Evolutionary conservation across 2,888 invertebrate species (phyloP).

Genomic region (Tetranychus piercei): DNA sequence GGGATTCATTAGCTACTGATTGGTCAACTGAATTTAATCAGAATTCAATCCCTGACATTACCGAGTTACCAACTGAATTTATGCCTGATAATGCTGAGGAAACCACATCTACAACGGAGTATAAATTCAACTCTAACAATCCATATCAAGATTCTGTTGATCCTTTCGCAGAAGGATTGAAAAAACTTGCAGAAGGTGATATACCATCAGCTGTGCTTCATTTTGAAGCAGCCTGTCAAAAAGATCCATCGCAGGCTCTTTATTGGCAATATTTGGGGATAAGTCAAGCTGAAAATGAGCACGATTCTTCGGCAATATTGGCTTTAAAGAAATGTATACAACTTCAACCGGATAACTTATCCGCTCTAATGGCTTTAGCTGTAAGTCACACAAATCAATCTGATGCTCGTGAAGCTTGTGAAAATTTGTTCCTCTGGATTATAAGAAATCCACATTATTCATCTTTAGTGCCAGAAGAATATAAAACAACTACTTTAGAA

Average conservation of each 20-base stretch:
- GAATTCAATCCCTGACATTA: background rate
- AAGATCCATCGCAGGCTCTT: slow-evolving; percentile 54
- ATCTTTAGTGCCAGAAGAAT: slow-evolving; percentile 41
- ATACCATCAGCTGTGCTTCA: slow-evolving; percentile 84
- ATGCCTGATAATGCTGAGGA: background rate
- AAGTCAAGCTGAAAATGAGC: slow-evolving; percentile 94
- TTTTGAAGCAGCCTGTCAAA: slow-evolving; percentile 83
- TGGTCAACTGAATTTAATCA: slow-evolving; percentile 31
- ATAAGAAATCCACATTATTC: slow-evolving; percentile 59
- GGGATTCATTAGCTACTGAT: slow-evolving; percentile 34
- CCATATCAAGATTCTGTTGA: slow-evolving; percentile 55
- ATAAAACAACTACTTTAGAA: background rate
- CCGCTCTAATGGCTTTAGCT: slow-evolving; percentile 71
- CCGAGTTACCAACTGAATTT: background rate
- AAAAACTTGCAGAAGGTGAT: slow-evolving; percentile 63
- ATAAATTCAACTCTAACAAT: slow-evolving; percentile 56
- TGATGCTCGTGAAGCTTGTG: slow-evolving; percentile 69
- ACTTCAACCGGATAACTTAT: slow-evolving; percentile 56
- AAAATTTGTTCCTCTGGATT: slow-evolving; percentile 47
- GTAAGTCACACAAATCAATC: slow-evolving; percentile 93
- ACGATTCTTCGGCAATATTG: slow-evolving; percentile 74
- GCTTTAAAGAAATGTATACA: slow-evolving; percentile 65
- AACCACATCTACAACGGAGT: background rate
- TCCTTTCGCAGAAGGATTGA: slow-evolving; percentile 67
- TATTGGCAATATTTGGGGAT: slow-evolving; percentile 70